Conservation (phyloP, 2,888 invertebrate genomes). For the Steinernema carpocapsae region DNA sequence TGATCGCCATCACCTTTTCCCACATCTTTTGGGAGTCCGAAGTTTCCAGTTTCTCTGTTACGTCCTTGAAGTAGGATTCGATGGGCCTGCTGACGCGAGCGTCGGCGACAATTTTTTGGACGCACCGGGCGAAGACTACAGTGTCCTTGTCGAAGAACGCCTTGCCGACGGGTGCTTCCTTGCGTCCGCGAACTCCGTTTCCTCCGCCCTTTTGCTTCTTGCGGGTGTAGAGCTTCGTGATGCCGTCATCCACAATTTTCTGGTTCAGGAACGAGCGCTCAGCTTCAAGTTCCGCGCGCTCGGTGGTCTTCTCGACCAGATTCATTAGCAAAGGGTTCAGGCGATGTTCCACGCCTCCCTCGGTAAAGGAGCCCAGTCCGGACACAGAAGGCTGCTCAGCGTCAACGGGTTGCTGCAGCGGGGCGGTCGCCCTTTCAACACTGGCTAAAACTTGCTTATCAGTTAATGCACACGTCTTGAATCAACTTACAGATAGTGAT, state of each 20-base stretch:
- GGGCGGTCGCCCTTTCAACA: constrained; percentile 2
- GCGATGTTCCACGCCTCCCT: background rate
- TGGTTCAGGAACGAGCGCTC: constrained; percentile 67
- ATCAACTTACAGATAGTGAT: constrained; percentile 16
- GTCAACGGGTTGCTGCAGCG: background rate
- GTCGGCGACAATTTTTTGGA: constrained; percentile 1
- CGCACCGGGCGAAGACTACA: background rate
- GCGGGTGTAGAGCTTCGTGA: constrained; percentile 39
- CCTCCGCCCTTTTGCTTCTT: constrained; percentile 22
- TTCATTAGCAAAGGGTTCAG: constrained; percentile 6
- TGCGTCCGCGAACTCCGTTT: background rate
- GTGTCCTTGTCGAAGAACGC: background rate
- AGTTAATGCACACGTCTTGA: background rate
- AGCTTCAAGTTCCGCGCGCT: constrained; percentile 58
- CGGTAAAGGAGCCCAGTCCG: constrained; percentile 20
- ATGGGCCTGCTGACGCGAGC: background rate
- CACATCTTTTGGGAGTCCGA: constrained; percentile 14
- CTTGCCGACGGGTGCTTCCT: background rate
- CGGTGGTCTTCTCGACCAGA: constrained; percentile 42
- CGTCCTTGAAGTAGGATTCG: background rate
- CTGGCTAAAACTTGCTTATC: background rate
- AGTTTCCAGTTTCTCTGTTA: background rate
- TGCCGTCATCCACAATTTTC: constrained; percentile 51
- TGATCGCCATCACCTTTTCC: constrained; percentile 6
- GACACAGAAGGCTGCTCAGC: constrained; percentile 20